phyloP scores from a whole-genome alignment of 2,797 vertebrate genomes.

The Hippopotamyrus pictus region DNA sequence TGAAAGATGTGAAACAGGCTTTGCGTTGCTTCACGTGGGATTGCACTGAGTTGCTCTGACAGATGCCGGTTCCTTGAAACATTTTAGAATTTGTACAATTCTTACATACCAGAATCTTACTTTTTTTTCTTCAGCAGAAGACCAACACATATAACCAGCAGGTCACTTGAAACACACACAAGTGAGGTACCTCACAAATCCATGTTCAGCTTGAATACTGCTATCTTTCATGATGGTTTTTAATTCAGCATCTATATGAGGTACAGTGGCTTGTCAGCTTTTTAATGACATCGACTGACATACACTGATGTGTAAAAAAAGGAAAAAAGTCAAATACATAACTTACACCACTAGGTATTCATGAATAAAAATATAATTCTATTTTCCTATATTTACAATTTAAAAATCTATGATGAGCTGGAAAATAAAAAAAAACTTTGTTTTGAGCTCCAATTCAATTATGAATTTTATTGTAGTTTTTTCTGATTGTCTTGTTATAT shows the following conservation, averaged over 20 bases:
- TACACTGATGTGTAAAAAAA: slow-evolving; percentile 53
- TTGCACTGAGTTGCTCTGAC: background rate
- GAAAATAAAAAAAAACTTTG: slow-evolving; percentile 67
- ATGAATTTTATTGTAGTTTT: slow-evolving; percentile 47
- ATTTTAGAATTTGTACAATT: background rate
- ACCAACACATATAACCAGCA: background rate
- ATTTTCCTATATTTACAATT: slow-evolving; percentile 96
- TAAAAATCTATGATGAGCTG: slow-evolving; percentile 81
- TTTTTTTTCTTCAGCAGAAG: background rate
- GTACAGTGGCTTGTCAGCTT: slow-evolving; percentile 82
- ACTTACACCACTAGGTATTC: slow-evolving; percentile 86
- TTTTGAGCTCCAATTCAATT: slow-evolving; percentile 74
- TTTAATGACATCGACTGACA: slow-evolving; percentile 76
- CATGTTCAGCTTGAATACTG: slow-evolving; percentile 60
- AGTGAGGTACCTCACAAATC: slow-evolving; percentile 59
- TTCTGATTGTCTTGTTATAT: slow-evolving; percentile 85
- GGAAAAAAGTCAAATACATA: slow-evolving; percentile 78
- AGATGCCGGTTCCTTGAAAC: background rate
- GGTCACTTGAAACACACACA: slow-evolving; percentile 40
- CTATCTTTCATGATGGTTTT: slow-evolving; percentile 57
- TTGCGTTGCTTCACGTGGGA: background rate
- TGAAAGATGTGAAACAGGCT: slow-evolving; percentile 37
- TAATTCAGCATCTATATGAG: slow-evolving; percentile 77
- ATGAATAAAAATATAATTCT: slow-evolving; percentile 95
- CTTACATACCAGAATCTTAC: background rate